Evolutionary conservation across 1,140 invertebrate species (phyloP), one percentile per base, ranked within the genome.

Genomic region (Aricia agestis): DNA sequence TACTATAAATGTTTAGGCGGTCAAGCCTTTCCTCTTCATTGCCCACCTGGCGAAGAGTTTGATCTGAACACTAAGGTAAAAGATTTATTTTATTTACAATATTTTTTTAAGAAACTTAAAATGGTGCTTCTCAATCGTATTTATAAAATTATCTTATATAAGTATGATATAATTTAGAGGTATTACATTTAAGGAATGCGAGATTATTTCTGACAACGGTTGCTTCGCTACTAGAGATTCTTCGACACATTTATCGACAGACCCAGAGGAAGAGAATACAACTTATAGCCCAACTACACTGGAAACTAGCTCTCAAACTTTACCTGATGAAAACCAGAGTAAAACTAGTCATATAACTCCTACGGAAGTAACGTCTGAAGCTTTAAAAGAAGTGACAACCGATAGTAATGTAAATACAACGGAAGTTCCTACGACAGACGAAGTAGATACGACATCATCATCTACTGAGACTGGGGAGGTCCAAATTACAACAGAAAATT

Each of bases 1-100:
- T 85, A 76, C 71, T 82, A 73, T 42, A 63, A 78, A 18, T 85
- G 83, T 63, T 66, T 69, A 1, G 74, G 66, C 31, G 79, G 83
- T 31, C n/a, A 69, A 7, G 70, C 76, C n/a, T 63, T 82, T 10
- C 74, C 76, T 69, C 59, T 80, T 9, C 76, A 71, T n/a, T 84
- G 82, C 59, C 57, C 70, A 0, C 19, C 66, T 17, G 82, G 79
- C 6, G 73, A 72, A 13, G 80, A 82, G 68, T 83, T 80, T 32
- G 75, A 85, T 70, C 73, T 75, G 5, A 61, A 17, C 0, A 2
- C 36, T 1, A 45, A 65, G 41, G 83, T 85, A 65, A 36, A 32
- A 32, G 32, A 36, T 36, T 9, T 7, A 36, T 36, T 36, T 36
- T 1, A 36, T 36, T 36, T 36, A 36, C 9, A 36, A 36, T 36